These are phyloP conservation scores for Nephrocerus scutellatus DNA, from an alignment of 2,888 invertebrate genomes.

Conservation along the genomic window DNA sequence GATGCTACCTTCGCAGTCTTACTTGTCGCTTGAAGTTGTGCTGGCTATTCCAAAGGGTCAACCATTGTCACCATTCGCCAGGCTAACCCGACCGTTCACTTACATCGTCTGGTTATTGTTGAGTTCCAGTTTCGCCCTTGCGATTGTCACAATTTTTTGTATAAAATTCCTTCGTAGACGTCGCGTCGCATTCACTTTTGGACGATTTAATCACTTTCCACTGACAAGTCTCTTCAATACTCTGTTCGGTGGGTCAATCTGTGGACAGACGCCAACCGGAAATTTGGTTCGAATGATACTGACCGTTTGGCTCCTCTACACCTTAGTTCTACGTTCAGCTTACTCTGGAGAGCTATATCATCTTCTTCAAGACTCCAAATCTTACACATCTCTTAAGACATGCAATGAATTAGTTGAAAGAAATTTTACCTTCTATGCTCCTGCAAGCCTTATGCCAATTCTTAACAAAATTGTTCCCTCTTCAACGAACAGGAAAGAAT, in stretches of 20 bases:
- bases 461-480: background rate
- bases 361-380: too few species aligned
- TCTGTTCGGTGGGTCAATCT: too few species aligned
- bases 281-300: too few species aligned
- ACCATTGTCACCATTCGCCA: conserved; percentile 6
- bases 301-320: too few species aligned
- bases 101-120: conserved; percentile 19
- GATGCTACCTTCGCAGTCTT: conserved; percentile 13
- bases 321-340: too few species aligned
- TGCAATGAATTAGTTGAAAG: too few species aligned
- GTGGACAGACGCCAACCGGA: too few species aligned
- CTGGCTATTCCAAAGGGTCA: conserved; percentile 15
- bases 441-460: background rate
- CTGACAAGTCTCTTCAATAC: too few species aligned
- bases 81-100: conserved; percentile 14
- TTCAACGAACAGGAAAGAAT: background rate
- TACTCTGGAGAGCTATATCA: too few species aligned
- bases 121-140: conserved; percentile 12
- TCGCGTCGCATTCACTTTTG: too few species aligned
- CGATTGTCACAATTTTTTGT: conserved; percentile 8
- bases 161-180: conserved; percentile 7
- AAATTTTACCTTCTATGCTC: background rate
- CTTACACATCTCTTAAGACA: too few species aligned
- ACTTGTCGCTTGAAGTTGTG: conserved; percentile 8
- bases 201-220: too few species aligned